Evolutionary conservation across 2,888 invertebrate species (phyloP).

Genomic region (Piscicola geometra): DNA sequence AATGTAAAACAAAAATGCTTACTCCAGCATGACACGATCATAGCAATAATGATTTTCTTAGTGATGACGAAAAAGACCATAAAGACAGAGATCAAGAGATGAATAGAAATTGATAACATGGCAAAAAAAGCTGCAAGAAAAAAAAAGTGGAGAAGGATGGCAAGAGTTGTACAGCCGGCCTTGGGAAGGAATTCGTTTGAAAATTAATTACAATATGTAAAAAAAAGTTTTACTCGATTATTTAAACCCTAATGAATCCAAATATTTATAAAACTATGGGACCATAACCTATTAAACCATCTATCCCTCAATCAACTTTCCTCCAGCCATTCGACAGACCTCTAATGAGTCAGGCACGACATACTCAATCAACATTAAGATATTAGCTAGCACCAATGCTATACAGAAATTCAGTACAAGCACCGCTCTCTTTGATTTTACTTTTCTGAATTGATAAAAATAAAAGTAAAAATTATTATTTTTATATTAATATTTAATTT

Average conservation of each 20-base stretch:
- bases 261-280: no score
- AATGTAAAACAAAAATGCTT: not conserved
- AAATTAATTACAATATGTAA: no score
- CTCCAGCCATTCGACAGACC: no score
- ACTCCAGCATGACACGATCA: conserved; percentile 22
- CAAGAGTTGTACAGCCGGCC: conserved; percentile 47
- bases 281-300: no score
- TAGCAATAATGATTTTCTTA: not conserved
- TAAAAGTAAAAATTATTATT: no score
- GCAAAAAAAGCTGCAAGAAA: conserved; percentile 49
- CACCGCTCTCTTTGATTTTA: conserved; percentile 45
- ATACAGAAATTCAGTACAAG: conserved; percentile 48
- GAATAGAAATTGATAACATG: conserved; percentile 50
- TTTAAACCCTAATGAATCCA: no score
- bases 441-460: conserved; percentile 39
- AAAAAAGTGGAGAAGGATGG: conserved; percentile 48
- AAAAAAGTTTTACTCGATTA: no score
- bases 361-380: conserved; percentile 45
- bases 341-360: not conserved
- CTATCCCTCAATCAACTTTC: no score
- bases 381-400: conserved; percentile 47
- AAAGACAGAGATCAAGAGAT: conserved; percentile 44
- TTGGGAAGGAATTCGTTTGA: conserved; percentile 35
- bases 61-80: conserved; percentile 21
- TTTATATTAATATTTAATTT: no score